Percentiles rank a stretch among this genome's conserved stretches.
These are phyloP conservation scores for Calliscelio sp. DNA, from an alignment of 2,888 invertebrate species.

Conservation along the genomic window DNA sequence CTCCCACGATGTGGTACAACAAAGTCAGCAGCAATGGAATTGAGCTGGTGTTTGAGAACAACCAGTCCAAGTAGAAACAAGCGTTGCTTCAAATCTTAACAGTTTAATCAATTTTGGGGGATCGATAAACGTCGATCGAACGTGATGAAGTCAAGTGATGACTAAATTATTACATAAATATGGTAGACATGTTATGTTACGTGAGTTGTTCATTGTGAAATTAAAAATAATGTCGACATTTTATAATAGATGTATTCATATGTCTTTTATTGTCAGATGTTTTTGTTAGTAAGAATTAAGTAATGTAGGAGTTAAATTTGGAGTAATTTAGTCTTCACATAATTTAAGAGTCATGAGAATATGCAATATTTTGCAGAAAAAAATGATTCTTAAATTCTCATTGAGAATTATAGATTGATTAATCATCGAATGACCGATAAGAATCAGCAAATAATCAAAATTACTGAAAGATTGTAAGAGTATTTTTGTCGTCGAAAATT, in stretches of 20 bases:
- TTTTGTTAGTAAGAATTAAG: constrained; percentile 8
- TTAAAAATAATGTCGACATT: background rate
- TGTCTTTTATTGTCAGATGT: background rate
- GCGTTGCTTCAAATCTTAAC: constrained; percentile 44
- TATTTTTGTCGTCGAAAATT: constrained; percentile 49
- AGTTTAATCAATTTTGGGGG: constrained; percentile 38
- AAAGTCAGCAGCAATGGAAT: constrained; percentile 85
- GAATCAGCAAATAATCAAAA: constrained; percentile 58
- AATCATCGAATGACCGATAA: constrained; percentile 55
- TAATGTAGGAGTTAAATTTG: constrained; percentile 16
- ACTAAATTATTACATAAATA: constrained; percentile 34
- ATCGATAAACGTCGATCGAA: constrained; percentile 51
- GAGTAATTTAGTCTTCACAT: constrained; percentile 27
- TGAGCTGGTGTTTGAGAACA: constrained; percentile 28
- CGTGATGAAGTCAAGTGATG: constrained; percentile 41
- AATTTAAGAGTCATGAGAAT: too few species aligned
- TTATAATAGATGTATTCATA: constrained; percentile 11
- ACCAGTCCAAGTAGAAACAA: constrained; percentile 43
- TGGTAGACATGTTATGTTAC: too few species aligned
- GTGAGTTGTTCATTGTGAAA: too few species aligned
- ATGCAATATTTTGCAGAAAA: background rate
- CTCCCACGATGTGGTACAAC: constrained; percentile 87
- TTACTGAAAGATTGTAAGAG: constrained; percentile 56
- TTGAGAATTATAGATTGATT: constrained; percentile 23
- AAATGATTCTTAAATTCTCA: background rate